Evolutionary conservation across 2,888 invertebrate species (phyloP), one percentile per base, ranked within the genome.

Genomic region (Amiota communis): DNA sequence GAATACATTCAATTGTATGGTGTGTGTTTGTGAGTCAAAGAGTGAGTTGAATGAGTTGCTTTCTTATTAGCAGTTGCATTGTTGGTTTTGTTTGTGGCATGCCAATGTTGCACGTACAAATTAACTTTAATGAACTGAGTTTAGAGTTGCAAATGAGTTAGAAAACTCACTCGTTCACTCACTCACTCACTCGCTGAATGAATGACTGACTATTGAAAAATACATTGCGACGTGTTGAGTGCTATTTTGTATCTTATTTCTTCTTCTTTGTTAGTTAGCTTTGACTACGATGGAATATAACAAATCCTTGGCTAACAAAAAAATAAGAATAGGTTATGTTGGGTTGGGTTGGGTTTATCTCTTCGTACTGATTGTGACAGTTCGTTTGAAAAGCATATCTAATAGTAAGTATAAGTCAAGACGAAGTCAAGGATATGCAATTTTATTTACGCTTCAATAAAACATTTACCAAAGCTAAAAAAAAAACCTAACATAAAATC

Each of bases 121-220:
- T 83, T 83, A 83, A 83, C 85, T 83, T 85, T 83, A 85, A 83
- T 83, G 82, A 83, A 83, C 82, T 85, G 84, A 83, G 82, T 83
- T 83, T 83, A 85, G 53, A 53, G 82, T 83, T 83, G 85, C 82
- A 83, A 83, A 83, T 83, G 82, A 83, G 82, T 83, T 83, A 83
- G 82, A 83, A 83, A 83, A 83, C 82, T 85, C 81, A 84, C 82
- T 36, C 36, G 36, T 36, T 36, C 36, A 36, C 6, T 36, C 4
- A 36, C 36, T 36, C 36, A 36, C 6, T 36, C 4, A 36, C 36
- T 36, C 36, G 36, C 36, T 36, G 23, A 23, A 1, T 23, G 23
- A 23, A 23, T 23, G 23, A 23, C 23, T 23, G 36, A 36, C 36
- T 36, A 36, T 36, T 36, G n/a, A n/a, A 53, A 83, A 85, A 85